Evolutionary conservation across 2,888 invertebrate species (phyloP).

Genomic region (Minunthozetes semirufus): DNA sequence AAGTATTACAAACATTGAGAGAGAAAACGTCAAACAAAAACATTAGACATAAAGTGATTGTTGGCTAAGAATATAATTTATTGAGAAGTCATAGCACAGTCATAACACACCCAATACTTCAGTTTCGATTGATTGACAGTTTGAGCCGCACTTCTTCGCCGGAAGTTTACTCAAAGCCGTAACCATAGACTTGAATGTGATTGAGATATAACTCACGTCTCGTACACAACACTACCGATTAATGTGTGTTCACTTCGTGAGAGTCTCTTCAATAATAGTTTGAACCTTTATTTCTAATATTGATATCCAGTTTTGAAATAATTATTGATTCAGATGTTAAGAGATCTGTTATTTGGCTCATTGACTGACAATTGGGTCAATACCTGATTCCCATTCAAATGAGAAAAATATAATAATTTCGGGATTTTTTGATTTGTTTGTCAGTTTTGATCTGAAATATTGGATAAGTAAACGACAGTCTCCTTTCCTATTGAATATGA

Average conservation of each 20-base stretch:
- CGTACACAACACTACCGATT: background rate
- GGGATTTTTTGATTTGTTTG: no score
- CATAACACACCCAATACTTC: slow-evolving; percentile 14
- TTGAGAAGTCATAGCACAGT: background rate
- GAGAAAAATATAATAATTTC: no score
- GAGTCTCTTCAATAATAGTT: background rate
- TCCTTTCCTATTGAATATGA: no score
- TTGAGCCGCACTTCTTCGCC: slow-evolving; percentile 24
- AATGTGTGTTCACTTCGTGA: slow-evolving; percentile 16
- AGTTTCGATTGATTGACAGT: slow-evolving; percentile 15
- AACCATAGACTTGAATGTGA: background rate
- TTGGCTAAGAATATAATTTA: slow-evolving; percentile 1
- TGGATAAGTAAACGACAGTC: no score
- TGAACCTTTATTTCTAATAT: background rate
- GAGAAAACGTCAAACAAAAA: background rate
- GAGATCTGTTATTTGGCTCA: no score
- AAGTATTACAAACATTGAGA: background rate
- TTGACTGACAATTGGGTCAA: no score
- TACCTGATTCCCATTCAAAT: no score
- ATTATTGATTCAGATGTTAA: background rate
- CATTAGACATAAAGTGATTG: background rate
- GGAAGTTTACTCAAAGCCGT: background rate
- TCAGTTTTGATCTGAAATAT: no score
- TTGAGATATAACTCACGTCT: slow-evolving; percentile 13
- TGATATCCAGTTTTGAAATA: background rate